Conservation (phyloP, 1,140 invertebrate genomes). For the Megalopta genalis region DNA sequence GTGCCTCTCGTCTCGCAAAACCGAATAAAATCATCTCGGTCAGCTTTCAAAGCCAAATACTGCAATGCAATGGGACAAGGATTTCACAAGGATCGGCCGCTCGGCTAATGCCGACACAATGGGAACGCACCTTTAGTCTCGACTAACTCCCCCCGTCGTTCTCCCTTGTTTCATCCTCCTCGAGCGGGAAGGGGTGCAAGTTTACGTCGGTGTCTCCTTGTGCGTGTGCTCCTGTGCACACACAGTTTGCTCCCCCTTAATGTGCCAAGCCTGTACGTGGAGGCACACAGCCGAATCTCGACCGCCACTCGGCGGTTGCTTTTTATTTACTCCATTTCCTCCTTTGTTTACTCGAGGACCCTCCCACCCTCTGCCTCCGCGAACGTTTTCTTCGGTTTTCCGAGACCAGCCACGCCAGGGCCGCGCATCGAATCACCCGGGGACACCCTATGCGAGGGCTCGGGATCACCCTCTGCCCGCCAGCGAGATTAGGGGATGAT, state of each 20-base stretch:
- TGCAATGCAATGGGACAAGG: too few relatives aligned
- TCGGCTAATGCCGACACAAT: too few relatives aligned
- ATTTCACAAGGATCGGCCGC: too few relatives aligned
- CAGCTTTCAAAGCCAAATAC: too few relatives aligned
- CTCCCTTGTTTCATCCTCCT: neutral
- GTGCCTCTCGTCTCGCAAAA: too few relatives aligned
- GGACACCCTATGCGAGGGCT: constrained; percentile 27
- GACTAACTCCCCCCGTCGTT: constrained; percentile 2
- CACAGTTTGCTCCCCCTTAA: constrained; percentile 33
- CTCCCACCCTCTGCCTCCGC: constrained; percentile 16
- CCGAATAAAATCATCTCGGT: too few relatives aligned
- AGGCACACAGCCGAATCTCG: constrained; percentile 29
- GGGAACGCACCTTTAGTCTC: too few relatives aligned
- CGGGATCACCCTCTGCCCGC: constrained; percentile 7
- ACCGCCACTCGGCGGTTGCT: constrained; percentile 58
- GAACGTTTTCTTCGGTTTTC: constrained; percentile 7
- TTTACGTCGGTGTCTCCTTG: neutral
- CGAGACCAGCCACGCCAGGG: constrained; percentile 16
- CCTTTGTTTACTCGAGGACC: constrained; percentile 71
- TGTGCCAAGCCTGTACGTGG: constrained; percentile 5
- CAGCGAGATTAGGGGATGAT: constrained; percentile 53
- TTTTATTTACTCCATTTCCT: constrained; percentile 75
- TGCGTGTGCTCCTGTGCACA: neutral
- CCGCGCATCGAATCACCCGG: constrained; percentile 48
- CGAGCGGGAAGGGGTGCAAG: constrained; percentile 1